phyloP scores from a whole-genome alignment of 2,888 invertebrate genomes.

The Ischnura elegans region DNA sequence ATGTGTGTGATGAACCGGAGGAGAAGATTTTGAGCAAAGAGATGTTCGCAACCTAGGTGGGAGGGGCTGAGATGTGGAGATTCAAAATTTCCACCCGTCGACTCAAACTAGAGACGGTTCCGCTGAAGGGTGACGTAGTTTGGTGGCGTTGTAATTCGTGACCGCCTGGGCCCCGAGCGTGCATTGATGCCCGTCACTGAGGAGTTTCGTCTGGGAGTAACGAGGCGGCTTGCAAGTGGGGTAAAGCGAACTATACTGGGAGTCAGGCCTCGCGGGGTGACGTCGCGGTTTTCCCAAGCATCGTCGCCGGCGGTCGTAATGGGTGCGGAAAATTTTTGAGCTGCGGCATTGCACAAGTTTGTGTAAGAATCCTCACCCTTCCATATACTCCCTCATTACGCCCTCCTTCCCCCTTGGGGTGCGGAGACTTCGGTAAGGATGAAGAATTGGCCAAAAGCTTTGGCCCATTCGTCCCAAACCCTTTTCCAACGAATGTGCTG shows the following conservation, averaged over 20 bases:
- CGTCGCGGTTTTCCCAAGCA: neutral
- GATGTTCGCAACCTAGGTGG: neutral
- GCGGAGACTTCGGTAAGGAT: neutral
- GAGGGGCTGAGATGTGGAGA: neutral
- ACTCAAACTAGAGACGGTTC: neutral
- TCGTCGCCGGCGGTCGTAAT: neutral
- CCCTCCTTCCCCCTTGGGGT: too few relatives aligned
- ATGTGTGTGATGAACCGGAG: neutral
- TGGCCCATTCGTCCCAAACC: neutral
- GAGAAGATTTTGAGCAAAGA: too few relatives aligned
- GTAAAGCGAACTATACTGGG: neutral
- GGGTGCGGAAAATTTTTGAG: neutral
- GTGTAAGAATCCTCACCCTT: neutral
- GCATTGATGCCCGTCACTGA: neutral
- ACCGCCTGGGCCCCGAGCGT: neutral
- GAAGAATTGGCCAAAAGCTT: neutral
- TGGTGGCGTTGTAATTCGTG: neutral
- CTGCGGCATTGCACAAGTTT: neutral
- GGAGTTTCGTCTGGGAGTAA: neutral
- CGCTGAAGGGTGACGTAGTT: neutral
- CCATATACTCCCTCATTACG: too few relatives aligned
- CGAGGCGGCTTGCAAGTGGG: neutral
- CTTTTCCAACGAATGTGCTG: neutral
- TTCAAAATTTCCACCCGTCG: neutral
- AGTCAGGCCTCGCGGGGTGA: neutral